Evolutionary conservation across 2,888 invertebrate genomes (phyloP).

Genomic region (Drosophila mimetica): DNA sequence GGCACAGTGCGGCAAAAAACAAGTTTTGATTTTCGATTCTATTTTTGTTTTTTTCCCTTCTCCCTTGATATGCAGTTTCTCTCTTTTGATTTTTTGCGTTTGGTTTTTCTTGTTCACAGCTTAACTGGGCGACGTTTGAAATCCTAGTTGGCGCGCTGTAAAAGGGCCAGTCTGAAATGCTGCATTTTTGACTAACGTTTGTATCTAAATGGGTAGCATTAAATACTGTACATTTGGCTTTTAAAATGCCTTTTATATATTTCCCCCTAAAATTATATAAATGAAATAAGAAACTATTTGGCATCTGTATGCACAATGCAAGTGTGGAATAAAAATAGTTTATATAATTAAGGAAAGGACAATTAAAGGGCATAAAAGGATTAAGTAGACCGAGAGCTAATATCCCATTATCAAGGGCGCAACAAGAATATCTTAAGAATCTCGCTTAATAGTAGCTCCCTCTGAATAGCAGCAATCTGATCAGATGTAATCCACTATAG

Average conservation of each 20-base stretch:
- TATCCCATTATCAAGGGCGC: neutral
- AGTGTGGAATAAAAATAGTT: no score
- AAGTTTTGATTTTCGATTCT: constrained; percentile 36
- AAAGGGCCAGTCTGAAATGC: constrained; percentile 9
- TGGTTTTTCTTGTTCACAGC: constrained; percentile 14
- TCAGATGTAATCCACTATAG: constrained; percentile 8
- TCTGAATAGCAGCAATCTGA: constrained; percentile 8
- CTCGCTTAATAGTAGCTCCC: neutral
- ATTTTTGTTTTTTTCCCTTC: neutral
- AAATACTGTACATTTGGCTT: neutral
- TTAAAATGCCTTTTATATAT: neutral
- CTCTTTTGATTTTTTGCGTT: neutral
- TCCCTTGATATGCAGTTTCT: constrained; percentile 7
- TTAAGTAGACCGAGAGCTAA: neutral
- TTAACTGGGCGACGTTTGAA: constrained; percentile 22
- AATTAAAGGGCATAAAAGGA: neutral
- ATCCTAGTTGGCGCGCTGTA: constrained; percentile 11
- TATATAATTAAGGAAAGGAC: no score
- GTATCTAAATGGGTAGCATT: neutral
- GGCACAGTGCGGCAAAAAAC: constrained; percentile 28
- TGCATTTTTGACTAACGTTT: neutral
- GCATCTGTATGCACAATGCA: no score
- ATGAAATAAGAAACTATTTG: no score
- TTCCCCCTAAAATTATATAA: no score
- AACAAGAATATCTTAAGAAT: neutral